Percentiles rank a stretch among this genome's conserved stretches.
Conservation (phyloP, 2,888 invertebrate genomes). For the Cataglyphis rosenhaueri region DNA sequence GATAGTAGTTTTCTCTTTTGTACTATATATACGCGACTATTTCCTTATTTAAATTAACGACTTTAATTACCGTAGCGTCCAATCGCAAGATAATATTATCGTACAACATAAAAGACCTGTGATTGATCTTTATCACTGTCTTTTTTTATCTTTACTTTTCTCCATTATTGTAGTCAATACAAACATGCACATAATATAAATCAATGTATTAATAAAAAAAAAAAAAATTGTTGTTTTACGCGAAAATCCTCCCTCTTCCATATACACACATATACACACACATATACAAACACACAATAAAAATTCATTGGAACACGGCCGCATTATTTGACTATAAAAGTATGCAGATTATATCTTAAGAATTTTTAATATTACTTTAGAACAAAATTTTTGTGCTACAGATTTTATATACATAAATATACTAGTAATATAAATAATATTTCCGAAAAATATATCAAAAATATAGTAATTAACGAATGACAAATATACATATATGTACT, state of each 20-base stretch:
- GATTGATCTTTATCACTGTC: neutral
- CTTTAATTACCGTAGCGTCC: constrained; percentile 5
- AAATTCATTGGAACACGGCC: constrained; percentile 2
- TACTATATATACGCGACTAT: neutral
- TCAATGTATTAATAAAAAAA: neutral
- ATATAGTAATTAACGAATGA: neutral
- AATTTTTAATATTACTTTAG: neutral
- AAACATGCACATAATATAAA: neutral
- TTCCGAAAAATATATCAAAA: neutral
- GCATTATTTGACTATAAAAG: neutral
- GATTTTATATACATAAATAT: neutral
- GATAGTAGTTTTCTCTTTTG: neutral
- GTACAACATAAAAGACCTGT: neutral
- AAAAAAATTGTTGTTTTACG: neutral
- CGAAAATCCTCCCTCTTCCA: neutral
- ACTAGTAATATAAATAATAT: constrained; percentile 9
- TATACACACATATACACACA: no score
- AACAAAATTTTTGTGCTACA: neutral
- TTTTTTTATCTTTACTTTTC: neutral
- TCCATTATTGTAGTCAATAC: neutral
- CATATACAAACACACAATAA: neutral
- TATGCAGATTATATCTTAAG: neutral
- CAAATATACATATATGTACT: neutral
- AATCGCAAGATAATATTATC: neutral
- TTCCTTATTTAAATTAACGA: constrained; percentile 30